phyloP scores from a whole-genome alignment of 2,113 vertebrate genomes.

The Labeo catla region DNA sequence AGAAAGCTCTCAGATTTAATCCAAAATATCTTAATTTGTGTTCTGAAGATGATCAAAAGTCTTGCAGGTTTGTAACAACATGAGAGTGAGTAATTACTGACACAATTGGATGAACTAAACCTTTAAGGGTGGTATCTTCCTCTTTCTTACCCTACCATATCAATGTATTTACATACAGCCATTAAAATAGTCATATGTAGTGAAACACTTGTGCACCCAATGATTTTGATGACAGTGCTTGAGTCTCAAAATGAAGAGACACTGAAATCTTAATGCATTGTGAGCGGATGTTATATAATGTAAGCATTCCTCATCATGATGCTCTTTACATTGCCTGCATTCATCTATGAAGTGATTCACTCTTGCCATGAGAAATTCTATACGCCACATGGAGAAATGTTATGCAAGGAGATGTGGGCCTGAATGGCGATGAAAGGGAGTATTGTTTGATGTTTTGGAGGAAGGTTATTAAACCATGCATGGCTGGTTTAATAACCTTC shows the following conservation, averaged over 20 bases:
- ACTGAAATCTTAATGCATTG: background rate
- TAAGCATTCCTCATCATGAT: background rate
- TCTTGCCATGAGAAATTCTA: slow-evolving; percentile 14
- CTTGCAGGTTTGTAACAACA: no score
- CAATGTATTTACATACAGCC: background rate
- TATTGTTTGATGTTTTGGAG: slow-evolving; percentile 29
- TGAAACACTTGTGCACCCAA: background rate
- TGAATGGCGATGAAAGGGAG: slow-evolving; percentile 14
- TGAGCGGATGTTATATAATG: slow-evolving; percentile 17
- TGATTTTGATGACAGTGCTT: background rate
- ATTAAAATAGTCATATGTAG: background rate
- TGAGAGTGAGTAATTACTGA: no score
- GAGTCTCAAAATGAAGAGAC: background rate
- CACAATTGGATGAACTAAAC: no score
- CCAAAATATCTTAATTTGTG: no score
- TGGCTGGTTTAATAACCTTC: slow-evolving; percentile 12
- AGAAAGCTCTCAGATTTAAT: no score
- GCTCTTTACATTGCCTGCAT: slow-evolving; percentile 16
- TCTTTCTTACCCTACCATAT: background rate
- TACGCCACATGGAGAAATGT: background rate
- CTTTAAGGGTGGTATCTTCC: background rate
- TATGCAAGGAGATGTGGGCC: slow-evolving; percentile 29
- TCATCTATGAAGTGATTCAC: slow-evolving; percentile 29
- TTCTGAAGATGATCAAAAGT: no score
- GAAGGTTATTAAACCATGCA: slow-evolving; percentile 29